These are phyloP conservation scores for Heliconius aoede DNA, from an alignment of 2,888 invertebrate genomes.

Conservation along the genomic window DNA sequence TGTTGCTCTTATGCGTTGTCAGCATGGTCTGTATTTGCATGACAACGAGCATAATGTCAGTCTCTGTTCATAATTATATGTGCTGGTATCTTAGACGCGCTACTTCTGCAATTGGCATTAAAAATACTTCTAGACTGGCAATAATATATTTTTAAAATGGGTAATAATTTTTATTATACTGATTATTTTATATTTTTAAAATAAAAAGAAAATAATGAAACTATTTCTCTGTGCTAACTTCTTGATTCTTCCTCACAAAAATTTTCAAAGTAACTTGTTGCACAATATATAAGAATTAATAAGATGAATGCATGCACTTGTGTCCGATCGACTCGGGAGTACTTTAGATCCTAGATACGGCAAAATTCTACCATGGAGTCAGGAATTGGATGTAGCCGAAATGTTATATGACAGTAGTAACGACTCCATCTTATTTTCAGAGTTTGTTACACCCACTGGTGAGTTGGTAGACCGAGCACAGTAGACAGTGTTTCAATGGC, in stretches of 20 bases:
- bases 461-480: constrained; percentile 77
- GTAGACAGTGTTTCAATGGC: constrained; percentile 58
- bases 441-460: constrained; percentile 83
- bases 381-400: constrained; percentile 71
- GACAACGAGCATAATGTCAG: constrained; percentile 63
- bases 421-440: constrained; percentile 84
- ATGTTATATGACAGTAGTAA: constrained; percentile 72
- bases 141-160: background rate
- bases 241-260: constrained; percentile 36
- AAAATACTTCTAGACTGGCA: constrained; percentile 16
- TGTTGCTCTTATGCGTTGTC: constrained; percentile 71
- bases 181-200: background rate
- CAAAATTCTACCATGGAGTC: constrained; percentile 79
- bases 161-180: constrained; percentile 3
- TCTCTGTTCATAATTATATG: constrained; percentile 33
- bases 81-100: constrained; percentile 35
- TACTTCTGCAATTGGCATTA: constrained; percentile 26
- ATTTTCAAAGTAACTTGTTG: constrained; percentile 38
- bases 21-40: constrained; percentile 75
- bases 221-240: constrained; percentile 35
- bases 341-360: constrained; percentile 54
- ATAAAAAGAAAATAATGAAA: background rate
- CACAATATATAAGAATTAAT: constrained; percentile 43
- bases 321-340: constrained; percentile 38
- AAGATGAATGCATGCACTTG: constrained; percentile 47